Evolutionary conservation across 2,113 vertebrate genomes (phyloP).

Genomic region (Desmodus rotundus): DNA sequence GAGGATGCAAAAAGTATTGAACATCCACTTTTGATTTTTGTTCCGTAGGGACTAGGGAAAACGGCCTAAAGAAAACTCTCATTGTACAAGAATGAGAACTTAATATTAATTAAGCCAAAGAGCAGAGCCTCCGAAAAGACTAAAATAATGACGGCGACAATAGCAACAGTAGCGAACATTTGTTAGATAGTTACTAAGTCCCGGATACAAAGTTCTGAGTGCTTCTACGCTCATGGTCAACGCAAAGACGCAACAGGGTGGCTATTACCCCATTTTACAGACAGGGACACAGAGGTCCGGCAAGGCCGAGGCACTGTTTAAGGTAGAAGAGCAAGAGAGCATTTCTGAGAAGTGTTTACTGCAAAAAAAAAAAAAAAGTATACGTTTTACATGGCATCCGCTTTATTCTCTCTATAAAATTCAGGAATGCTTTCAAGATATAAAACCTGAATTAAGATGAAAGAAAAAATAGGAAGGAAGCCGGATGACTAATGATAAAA

Average conservation of each 20-base stretch:
- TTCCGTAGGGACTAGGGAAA: neutral
- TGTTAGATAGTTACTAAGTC: neutral
- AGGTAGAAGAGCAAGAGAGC: neutral
- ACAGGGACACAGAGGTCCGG: neutral
- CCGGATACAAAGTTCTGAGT: neutral
- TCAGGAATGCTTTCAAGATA: constrained; percentile 54
- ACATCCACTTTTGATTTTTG: neutral
- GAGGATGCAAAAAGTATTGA: neutral
- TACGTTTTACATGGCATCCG: neutral
- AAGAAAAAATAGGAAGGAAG: constrained; percentile 34
- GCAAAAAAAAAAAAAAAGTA: neutral
- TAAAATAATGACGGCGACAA: neutral
- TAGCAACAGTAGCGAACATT: neutral
- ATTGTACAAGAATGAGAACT: neutral
- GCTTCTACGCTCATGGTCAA: neutral
- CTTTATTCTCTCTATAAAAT: constrained; percentile 49
- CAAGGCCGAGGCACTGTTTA: neutral
- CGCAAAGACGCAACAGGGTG: rapidly evolving
- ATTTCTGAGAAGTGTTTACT: neutral
- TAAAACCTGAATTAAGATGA: constrained; percentile 43
- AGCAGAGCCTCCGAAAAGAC: neutral
- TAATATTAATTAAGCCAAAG: too few relatives aligned
- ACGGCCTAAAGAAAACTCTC: neutral
- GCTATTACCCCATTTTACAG: neutral
- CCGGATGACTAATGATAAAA: neutral